Conservation (phyloP, 2,113 vertebrate genomes). For the Drymodes brunneopygia region DNA sequence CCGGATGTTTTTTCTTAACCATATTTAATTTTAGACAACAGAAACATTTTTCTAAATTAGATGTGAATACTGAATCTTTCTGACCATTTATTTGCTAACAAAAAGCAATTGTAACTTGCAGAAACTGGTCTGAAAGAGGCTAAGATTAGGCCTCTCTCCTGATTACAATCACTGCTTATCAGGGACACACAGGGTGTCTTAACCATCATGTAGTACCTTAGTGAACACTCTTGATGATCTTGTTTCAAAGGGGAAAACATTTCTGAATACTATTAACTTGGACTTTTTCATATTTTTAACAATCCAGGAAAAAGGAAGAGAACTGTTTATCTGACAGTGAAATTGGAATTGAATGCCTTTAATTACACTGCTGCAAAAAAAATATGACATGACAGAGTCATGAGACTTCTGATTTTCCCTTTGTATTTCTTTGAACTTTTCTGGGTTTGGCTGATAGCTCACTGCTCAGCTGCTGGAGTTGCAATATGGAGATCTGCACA, state of each 20-base stretch:
- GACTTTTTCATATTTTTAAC: not conserved
- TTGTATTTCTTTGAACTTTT: not conserved
- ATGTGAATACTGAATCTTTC: not conserved
- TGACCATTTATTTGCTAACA: not conserved
- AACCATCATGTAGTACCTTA: not conserved
- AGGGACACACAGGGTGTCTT: not conserved
- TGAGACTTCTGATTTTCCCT: not conserved
- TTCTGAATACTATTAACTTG: not conserved
- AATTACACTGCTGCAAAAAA: not conserved
- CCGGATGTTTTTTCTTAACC: not conserved
- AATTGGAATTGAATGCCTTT: not conserved
- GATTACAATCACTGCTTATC: not conserved
- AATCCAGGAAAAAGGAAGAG: not conserved
- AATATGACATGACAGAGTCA: not conserved
- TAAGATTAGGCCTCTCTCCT: not conserved
- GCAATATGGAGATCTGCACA: not conserved
- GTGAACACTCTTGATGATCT: not conserved
- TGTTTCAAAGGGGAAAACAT: not conserved
- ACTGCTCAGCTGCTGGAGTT: not conserved
- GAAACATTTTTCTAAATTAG: not conserved
- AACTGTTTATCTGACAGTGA: not conserved
- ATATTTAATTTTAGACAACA: not conserved
- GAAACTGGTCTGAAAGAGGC: not conserved
- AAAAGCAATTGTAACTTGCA: not conserved
- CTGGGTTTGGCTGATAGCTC: not conserved